Base-by-base conservation (phyloP, 2,797 vertebrate genomes). In the Iguana delicatissima region DNA sequence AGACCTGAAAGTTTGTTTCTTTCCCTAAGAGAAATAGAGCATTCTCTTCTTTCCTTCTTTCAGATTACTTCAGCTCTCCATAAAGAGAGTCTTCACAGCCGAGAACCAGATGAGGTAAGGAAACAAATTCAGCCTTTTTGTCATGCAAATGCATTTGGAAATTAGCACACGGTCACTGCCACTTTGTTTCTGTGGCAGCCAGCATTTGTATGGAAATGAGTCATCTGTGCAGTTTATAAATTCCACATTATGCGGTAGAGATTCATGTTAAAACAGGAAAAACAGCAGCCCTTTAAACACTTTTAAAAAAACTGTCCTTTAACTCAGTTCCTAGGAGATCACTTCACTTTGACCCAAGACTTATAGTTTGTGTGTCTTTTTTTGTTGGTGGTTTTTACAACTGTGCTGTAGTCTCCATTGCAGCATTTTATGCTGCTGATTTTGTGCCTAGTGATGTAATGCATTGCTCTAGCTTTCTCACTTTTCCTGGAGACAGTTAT, bases 11-110 rank as follows among this genome's bases (percentile, higher is more conserved):
- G 0, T 89, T 91, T 91, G 82, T 50, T 91, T 22, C 64, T 0
- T 82, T 52, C 24, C 12, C 79, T 52, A 92, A 88, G 32, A 73
- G 86, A 2, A 76, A 14, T 76, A 87, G 85, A 72, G 90, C 57
- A 94, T 92, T 6, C 0, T 95, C 95, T 92, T 91, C 80, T n/a
- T 64, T 18, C 62, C 64, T 87, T 18, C 91, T 97, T 92, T 72
- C 96, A 99, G 99, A 98, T 99, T 95, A 97, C 97, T 55, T 98
- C 98, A 72, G 96, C 98, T 62, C 96, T 99, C 85, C 97, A 97
- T 92, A 97, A 95, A 91, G 97, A 96, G 26, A 3, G 1, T 80
- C 72, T 92, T 84, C 85, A 50, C 85, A 96, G 97, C 77, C 94
- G 92, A 59, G 92, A 93, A 1, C 76, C 96, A n/a, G 93, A 92